Percentiles rank a stretch among this genome's conserved stretches.
These are phyloP conservation scores for Trichonephila clavata DNA, from an alignment of 1,140 invertebrate genomes.

Conservation along the genomic window DNA sequence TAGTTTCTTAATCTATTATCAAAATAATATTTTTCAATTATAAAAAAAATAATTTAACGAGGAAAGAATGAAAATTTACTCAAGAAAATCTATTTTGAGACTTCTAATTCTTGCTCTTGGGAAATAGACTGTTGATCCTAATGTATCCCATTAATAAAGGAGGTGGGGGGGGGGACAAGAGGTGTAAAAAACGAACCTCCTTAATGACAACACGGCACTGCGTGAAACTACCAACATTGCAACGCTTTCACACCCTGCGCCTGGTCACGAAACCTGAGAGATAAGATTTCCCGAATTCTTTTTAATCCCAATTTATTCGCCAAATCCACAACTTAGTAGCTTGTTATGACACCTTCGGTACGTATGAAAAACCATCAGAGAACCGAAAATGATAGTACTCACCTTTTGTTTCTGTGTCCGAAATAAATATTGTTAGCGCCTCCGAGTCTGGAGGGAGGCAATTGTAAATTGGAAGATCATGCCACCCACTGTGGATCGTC, in stretches of 20 bases:
- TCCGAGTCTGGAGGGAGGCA: not conserved
- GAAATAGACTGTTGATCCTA: not conserved
- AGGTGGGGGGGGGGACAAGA: not conserved
- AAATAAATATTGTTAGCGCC: slow-evolving; percentile 67
- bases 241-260: not conserved
- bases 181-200: not conserved
- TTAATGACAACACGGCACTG: slow-evolving; percentile 38
- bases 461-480: slow-evolving; percentile 49
- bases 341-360: slow-evolving; percentile 63
- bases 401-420: not conserved
- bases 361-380: not conserved
- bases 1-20: no score
- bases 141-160: not conserved
- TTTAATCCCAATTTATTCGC: slow-evolving; percentile 55
- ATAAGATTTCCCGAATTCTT: not conserved
- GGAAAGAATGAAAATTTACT: no score
- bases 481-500: slow-evolving; percentile 53
- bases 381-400: not conserved
- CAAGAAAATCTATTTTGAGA: no score
- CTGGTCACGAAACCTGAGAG: not conserved
- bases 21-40: no score
- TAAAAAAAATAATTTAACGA: no score
- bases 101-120: not conserved
- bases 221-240: slow-evolving; percentile 44
- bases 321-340: slow-evolving; percentile 60